Evolutionary conservation across 2,797 vertebrate species (phyloP).

Genomic region (Masticophis lateralis): DNA sequence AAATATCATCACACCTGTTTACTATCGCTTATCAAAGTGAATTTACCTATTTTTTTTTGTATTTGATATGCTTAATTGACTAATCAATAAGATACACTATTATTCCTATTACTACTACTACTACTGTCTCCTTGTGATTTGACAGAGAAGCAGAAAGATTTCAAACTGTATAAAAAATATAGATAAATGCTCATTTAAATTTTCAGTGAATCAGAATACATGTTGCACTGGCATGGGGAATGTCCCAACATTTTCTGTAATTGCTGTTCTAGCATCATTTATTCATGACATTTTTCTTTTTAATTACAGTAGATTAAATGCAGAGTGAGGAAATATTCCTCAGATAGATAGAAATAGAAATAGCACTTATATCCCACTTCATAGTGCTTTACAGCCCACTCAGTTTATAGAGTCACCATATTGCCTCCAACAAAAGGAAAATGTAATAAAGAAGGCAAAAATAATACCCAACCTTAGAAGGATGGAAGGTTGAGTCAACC

Average conservation of each 20-base stretch:
- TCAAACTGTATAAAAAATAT: neutral
- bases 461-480: neutral
- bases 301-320: slow-evolving; percentile 16
- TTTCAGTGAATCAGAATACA: neutral
- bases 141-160: neutral
- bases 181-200: neutral
- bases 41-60: no score
- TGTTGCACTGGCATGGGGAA: neutral
- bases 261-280: neutral
- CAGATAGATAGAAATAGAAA: neutral
- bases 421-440: neutral
- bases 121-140: neutral
- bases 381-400: neutral
- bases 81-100: neutral
- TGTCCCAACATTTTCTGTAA: neutral
- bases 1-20: neutral
- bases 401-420: neutral
- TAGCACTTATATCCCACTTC: neutral
- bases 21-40: neutral
- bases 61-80: neutral
- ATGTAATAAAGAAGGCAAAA: no score
- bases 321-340: neutral
- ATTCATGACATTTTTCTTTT: neutral
- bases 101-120: neutral
- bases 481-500: neutral